Percentiles rank a stretch among this genome's conserved stretches.
These are phyloP conservation scores for Epirrhoe alternata DNA, from an alignment of 2,888 invertebrate species.

Conservation along the genomic window DNA sequence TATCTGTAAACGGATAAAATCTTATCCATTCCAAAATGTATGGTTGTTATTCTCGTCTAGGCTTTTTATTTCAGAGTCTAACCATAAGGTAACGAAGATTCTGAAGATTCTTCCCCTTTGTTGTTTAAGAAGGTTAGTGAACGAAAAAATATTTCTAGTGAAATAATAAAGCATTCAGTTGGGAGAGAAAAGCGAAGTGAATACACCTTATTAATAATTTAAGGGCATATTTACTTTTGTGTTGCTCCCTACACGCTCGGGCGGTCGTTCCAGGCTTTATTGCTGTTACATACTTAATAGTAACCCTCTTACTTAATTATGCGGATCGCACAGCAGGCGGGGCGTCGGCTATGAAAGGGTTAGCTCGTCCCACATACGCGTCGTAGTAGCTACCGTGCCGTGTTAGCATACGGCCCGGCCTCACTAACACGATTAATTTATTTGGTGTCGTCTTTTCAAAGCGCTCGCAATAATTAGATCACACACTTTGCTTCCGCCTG, in stretches of 20 bases:
- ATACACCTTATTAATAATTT: conserved; percentile 61
- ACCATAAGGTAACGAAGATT: not conserved
- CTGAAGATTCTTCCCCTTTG: not conserved
- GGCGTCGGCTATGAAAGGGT: conserved; percentile 61
- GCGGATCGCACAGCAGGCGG: conserved; percentile 66
- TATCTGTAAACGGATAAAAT: conserved; percentile 20
- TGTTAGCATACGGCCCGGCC: conserved; percentile 66
- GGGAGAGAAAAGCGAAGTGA: conserved; percentile 47
- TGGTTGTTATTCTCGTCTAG: conserved; percentile 17
- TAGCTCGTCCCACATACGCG: conserved; percentile 52
- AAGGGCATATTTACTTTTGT: conserved; percentile 68
- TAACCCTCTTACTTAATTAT: conserved; percentile 82
- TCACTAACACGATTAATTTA: conserved; percentile 72
- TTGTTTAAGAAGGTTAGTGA: not conserved
- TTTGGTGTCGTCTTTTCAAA: conserved; percentile 65
- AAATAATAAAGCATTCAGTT: conserved; percentile 31
- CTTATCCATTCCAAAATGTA: conserved; percentile 23
- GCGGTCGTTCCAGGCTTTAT: conserved; percentile 68
- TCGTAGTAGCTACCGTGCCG: conserved; percentile 37
- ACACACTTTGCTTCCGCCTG: conserved; percentile 47
- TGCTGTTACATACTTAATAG: conserved; percentile 80
- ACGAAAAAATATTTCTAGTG: conserved; percentile 12
- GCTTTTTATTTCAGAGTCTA: not conserved
- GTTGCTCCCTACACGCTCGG: conserved; percentile 60
- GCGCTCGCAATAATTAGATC: conserved; percentile 60